Evolutionary conservation across 2,888 invertebrate species (phyloP).

Genomic region (Scaptomyza tumidula): DNA sequence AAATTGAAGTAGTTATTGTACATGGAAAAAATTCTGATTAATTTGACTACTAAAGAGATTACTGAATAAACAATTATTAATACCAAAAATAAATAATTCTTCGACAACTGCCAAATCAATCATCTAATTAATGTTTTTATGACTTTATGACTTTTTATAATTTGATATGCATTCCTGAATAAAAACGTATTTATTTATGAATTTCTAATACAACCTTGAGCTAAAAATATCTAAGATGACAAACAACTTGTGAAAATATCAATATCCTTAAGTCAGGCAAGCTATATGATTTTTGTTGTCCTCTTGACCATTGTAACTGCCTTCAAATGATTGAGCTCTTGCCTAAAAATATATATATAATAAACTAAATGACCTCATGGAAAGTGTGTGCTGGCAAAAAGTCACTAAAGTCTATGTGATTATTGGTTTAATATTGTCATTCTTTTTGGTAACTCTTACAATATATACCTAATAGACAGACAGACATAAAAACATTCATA

Average conservation of each 20-base stretch:
- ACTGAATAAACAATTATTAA: too few relatives aligned
- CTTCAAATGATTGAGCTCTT: constrained; percentile 50
- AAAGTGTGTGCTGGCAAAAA: constrained; percentile 16
- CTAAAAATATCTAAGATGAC: neutral
- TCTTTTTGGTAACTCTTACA: neutral
- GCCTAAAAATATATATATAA: constrained; percentile 11
- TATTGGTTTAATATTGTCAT: constrained; percentile 58
- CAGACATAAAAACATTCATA: constrained; percentile 1
- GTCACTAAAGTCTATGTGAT: constrained; percentile 30
- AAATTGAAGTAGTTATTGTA: neutral
- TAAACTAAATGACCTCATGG: constrained; percentile 19
- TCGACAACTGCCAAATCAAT: neutral
- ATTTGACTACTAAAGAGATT: too few relatives aligned
- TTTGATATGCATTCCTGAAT: too few relatives aligned
- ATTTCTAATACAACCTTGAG: neutral
- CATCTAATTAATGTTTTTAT: neutral
- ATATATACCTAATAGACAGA: constrained; percentile 8
- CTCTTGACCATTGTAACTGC: constrained; percentile 5
- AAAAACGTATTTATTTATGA: neutral
- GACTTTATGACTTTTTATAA: neutral
- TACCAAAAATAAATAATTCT: too few relatives aligned
- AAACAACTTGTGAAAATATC: neutral
- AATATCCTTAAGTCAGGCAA: neutral
- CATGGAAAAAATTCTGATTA: too few relatives aligned
- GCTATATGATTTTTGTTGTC: neutral